Conservation (phyloP, 2,888 invertebrate species). For the Xanthorhoe designata region DNA sequence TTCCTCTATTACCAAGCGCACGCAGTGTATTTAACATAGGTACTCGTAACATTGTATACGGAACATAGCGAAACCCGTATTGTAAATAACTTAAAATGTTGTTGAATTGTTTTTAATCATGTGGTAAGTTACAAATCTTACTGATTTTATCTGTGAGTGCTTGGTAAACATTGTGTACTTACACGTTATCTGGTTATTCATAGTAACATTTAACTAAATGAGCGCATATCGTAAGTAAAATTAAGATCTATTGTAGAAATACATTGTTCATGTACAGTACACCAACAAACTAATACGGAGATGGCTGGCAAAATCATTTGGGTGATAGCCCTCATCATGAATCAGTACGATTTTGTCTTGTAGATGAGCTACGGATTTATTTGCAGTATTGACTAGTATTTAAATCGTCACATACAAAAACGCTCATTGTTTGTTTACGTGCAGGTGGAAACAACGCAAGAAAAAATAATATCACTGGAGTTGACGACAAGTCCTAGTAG, state of each 20-base stretch:
- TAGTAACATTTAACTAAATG: slow-evolving; percentile 8
- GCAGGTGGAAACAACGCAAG: slow-evolving; percentile 95
- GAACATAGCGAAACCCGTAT: not conserved
- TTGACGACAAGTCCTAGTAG: slow-evolving; percentile 88
- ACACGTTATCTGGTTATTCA: slow-evolving; percentile 8
- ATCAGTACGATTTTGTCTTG: not conserved
- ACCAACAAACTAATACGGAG: slow-evolving; percentile 2
- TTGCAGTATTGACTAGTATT: not conserved
- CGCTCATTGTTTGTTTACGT: slow-evolving; percentile 22
- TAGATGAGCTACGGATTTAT: slow-evolving; percentile 1
- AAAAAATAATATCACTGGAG: slow-evolving; percentile 96
- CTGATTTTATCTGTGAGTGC: not conserved
- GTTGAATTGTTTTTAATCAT: not conserved
- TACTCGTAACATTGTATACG: too few species aligned
- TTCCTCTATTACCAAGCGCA: not conserved
- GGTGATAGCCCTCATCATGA: slow-evolving; percentile 4
- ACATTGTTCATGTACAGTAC: slow-evolving; percentile 2
- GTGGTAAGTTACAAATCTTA: not conserved
- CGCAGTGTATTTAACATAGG: too few species aligned
- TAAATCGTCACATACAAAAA: not conserved
- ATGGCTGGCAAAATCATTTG: not conserved
- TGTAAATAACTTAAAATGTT: not conserved
- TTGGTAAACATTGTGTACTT: not conserved
- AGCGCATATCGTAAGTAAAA: slow-evolving; percentile 17
- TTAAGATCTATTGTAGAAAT: not conserved